These are phyloP conservation scores for Gasterosteus aculeatus DNA, from an alignment of 2,113 vertebrate genomes.

Conservation along the genomic window DNA sequence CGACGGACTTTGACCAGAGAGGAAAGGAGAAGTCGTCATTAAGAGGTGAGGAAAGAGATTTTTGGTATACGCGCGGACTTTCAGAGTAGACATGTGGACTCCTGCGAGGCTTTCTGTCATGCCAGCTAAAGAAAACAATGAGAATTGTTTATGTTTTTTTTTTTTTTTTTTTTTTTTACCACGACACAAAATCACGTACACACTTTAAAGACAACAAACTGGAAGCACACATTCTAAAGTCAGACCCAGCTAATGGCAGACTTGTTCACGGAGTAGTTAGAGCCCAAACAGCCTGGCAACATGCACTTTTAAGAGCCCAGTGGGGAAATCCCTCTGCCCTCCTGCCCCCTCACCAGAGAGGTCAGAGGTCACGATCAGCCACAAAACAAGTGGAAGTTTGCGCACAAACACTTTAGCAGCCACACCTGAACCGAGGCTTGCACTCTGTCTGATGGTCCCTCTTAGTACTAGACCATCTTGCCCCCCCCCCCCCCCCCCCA, in stretches of 20 bases:
- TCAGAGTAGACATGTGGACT: not conserved
- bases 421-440: slow-evolving; percentile 11
- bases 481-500: not conserved
- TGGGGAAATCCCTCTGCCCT: slow-evolving; percentile 32
- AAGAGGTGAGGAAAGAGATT: slow-evolving; percentile 85
- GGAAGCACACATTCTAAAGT: not conserved
- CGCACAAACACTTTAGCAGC: slow-evolving; percentile 15
- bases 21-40: slow-evolving; percentile 90
- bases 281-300: slow-evolving; percentile 21
- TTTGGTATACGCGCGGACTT: not conserved
- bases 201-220: slow-evolving; percentile 32
- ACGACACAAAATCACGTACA: slow-evolving; percentile 1
- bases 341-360: slow-evolving; percentile 49
- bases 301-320: slow-evolving; percentile 35
- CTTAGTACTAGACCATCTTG: slow-evolving; percentile 3
- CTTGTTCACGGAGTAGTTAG: slow-evolving; percentile 39
- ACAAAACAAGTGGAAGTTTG: slow-evolving; percentile 26
- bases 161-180: not conserved
- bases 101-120: not conserved
- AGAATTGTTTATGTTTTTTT: not conserved
- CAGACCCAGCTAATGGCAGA: slow-evolving; percentile 20
- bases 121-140: slow-evolving; percentile 2
- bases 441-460: slow-evolving; percentile 18
- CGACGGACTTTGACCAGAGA: slow-evolving; percentile 94
- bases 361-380: slow-evolving; percentile 63